Evolutionary conservation across 2,113 vertebrate genomes (phyloP).

Genomic region (Nesogale talazaci): DNA sequence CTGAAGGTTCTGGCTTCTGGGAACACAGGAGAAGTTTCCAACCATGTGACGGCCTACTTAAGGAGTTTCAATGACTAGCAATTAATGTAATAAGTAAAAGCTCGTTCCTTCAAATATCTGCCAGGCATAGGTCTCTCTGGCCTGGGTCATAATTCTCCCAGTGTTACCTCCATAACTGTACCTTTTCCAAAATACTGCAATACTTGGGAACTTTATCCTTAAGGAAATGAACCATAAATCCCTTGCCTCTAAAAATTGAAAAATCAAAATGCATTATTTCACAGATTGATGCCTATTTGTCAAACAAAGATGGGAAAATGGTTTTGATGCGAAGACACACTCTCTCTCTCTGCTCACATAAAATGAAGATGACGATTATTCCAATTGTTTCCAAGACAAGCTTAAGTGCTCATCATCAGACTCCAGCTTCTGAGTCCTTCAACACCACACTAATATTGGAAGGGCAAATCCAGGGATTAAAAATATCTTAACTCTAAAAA

Average conservation of each 20-base stretch:
- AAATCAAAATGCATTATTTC: constrained; percentile 35
- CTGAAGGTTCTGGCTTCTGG: not conserved
- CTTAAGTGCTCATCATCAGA: not conserved
- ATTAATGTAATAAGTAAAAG: not conserved
- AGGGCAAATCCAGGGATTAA: constrained; percentile 74
- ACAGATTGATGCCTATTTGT: not conserved
- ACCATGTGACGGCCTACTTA: not conserved
- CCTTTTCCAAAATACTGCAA: not conserved
- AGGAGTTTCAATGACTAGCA: not conserved
- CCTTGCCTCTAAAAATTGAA: not conserved
- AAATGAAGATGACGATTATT: constrained; percentile 12
- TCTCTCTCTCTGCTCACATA: not conserved
- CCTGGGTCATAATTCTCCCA: not conserved
- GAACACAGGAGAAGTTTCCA: not conserved
- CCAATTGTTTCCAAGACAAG: constrained; percentile 25
- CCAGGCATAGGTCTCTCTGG: not conserved
- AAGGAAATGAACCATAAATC: constrained; percentile 13
- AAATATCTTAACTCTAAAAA: constrained; percentile 65
- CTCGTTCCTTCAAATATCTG: not conserved
- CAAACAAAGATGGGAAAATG: constrained; percentile 10
- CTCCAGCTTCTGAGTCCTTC: constrained; percentile 48
- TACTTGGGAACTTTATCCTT: constrained; percentile 22
- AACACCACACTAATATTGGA: constrained; percentile 60
- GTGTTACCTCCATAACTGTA: not conserved
- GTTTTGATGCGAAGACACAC: not conserved